These are phyloP conservation scores for Lordiphosa clarofinis DNA, from an alignment of 1,140 invertebrate genomes.

Conservation along the genomic window DNA sequence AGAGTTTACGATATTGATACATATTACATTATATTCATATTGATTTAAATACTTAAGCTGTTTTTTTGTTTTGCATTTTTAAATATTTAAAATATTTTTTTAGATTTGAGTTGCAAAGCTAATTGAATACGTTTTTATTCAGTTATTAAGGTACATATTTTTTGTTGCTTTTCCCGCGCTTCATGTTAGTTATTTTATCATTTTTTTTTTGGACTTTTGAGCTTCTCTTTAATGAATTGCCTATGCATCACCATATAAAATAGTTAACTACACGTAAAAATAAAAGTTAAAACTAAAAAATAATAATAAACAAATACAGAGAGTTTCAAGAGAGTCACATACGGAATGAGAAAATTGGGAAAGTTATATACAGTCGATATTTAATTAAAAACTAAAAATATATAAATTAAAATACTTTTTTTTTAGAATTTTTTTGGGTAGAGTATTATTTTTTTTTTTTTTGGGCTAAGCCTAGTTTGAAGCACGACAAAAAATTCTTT, in stretches of 20 bases:
- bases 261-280: slow-evolving; percentile 19
- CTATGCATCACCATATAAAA: slow-evolving; percentile 15
- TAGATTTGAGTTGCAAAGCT: slow-evolving; percentile 53
- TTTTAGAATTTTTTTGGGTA: slow-evolving; percentile 45
- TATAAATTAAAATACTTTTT: slow-evolving; percentile 61
- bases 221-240: slow-evolving; percentile 44
- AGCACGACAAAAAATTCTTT: too few species aligned
- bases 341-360: slow-evolving; percentile 40
- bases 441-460: slow-evolving; percentile 55
- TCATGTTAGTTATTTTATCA: slow-evolving; percentile 2
- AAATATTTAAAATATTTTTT: slow-evolving; percentile 40
- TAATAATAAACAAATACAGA: slow-evolving; percentile 12
- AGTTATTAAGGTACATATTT: slow-evolving; percentile 64
- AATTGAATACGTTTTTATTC: slow-evolving; percentile 57
- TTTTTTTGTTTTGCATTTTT: slow-evolving; percentile 1
- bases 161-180: slow-evolving; percentile 38
- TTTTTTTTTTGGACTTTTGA: slow-evolving; percentile 60
- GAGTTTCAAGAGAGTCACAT: slow-evolving; percentile 16
- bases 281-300: slow-evolving; percentile 26
- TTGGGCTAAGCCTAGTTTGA: background rate
- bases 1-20: slow-evolving; percentile 6
- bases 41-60: slow-evolving; percentile 22
- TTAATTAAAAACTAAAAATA: slow-evolving; percentile 18
- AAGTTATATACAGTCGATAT: slow-evolving; percentile 28
- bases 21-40: slow-evolving; percentile 13